Evolutionary conservation across 2,888 invertebrate genomes (phyloP).

Genomic region (Carabus problematicus): DNA sequence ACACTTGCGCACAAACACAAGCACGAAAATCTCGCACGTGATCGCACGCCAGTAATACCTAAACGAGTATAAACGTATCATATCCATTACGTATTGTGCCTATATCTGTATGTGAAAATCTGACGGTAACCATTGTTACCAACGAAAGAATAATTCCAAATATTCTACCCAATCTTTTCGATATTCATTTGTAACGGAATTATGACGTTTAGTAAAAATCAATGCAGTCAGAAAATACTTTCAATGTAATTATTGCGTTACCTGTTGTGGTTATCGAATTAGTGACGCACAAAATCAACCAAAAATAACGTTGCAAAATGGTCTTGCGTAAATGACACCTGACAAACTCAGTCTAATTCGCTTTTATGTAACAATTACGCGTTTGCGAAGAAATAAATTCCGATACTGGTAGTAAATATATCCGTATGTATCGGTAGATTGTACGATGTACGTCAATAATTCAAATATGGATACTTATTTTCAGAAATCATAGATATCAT

Average conservation of each 20-base stretch:
- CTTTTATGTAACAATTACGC: too few relatives aligned
- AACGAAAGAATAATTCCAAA: too few relatives aligned
- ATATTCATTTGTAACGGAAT: too few relatives aligned
- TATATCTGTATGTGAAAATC: neutral
- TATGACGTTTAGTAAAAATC: too few relatives aligned
- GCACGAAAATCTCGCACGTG: constrained; percentile 13
- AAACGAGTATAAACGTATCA: neutral
- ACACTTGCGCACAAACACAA: constrained; percentile 3
- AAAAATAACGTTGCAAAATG: constrained; percentile 24
- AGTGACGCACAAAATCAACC: constrained; percentile 22
- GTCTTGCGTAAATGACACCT: constrained; percentile 29
- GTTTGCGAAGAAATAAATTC: too few relatives aligned
- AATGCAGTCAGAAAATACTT: too few relatives aligned
- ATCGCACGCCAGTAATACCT: constrained; percentile 11
- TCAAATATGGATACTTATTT: too few relatives aligned
- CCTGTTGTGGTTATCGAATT: constrained; percentile 20
- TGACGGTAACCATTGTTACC: neutral
- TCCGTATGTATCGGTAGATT: too few relatives aligned
- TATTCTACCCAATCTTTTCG: too few relatives aligned
- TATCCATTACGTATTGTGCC: neutral
- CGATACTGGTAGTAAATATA: too few relatives aligned
- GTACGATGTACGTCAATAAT: too few relatives aligned
- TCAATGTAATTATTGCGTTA: neutral
- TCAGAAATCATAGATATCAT: too few relatives aligned
- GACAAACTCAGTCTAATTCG: constrained; percentile 13